These are phyloP conservation scores for Belgica antarctica DNA, from an alignment of 2,888 invertebrate species.

Conservation along the genomic window DNA sequence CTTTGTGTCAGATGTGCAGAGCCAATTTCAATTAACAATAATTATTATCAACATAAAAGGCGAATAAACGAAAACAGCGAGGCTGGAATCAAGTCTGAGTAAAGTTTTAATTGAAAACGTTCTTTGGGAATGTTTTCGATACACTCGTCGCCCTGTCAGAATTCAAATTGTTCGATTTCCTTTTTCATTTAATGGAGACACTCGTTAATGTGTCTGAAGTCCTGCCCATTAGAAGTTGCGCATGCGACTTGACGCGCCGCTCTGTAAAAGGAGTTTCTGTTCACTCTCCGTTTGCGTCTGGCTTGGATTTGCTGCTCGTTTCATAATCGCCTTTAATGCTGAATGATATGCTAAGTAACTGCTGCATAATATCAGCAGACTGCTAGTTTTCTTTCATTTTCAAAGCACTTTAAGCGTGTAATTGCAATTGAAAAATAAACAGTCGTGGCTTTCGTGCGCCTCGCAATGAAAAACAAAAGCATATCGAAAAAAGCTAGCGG, in stretches of 20 bases:
- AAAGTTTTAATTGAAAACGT: conserved; percentile 1
- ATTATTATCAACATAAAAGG: conserved; percentile 19
- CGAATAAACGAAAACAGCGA: not conserved
- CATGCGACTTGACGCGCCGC: not conserved
- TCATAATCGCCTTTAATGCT: not conserved
- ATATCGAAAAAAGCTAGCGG: too few species aligned
- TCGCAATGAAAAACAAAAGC: not conserved
- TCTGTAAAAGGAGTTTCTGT: not conserved
- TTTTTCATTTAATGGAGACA: not conserved
- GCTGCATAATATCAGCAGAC: not conserved
- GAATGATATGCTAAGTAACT: conserved; percentile 30
- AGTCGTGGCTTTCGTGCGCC: conserved; percentile 29
- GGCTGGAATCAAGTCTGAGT: too few species aligned
- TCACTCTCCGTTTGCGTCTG: not conserved
- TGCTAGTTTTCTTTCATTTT: conserved; percentile 28
- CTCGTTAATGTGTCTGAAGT: too few species aligned
- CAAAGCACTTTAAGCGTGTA: conserved; percentile 40
- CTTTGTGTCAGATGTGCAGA: conserved; percentile 4
- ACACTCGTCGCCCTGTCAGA: conserved; percentile 26
- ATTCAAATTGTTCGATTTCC: conserved; percentile 35
- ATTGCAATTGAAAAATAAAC: conserved; percentile 29
- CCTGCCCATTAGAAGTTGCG: conserved; percentile 9
- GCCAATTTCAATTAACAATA: conserved; percentile 17
- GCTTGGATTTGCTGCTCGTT: too few species aligned
- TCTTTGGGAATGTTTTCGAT: not conserved